Conservation (phyloP, 2,888 invertebrate species). For the Eupsilia transversa region DNA sequence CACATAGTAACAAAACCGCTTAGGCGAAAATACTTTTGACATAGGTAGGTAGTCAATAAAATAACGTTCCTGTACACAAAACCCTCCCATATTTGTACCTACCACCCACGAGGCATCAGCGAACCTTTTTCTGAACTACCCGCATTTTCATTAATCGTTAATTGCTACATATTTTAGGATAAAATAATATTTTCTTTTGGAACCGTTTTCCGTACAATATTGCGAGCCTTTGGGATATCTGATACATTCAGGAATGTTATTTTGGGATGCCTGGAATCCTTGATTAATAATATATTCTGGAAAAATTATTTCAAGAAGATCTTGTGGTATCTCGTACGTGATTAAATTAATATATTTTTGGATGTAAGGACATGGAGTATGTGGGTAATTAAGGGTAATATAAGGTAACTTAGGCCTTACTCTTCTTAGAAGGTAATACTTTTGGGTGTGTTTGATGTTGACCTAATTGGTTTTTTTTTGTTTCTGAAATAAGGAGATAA, state of each 20-base stretch:
- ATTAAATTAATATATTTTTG: constrained; percentile 41
- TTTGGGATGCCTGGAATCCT: constrained; percentile 39
- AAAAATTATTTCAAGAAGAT: constrained; percentile 26
- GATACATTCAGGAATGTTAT: constrained; percentile 47
- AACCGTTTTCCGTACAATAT: constrained; percentile 34
- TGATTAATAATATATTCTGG: constrained; percentile 26
- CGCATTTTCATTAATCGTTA: constrained; percentile 53
- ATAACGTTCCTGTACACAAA: neutral
- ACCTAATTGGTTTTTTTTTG: neutral
- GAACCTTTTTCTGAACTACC: constrained; percentile 39
- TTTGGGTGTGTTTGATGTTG: neutral
- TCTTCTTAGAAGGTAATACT: neutral
- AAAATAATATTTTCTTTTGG: constrained; percentile 51
- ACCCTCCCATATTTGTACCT: neutral
- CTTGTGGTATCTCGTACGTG: constrained; percentile 28
- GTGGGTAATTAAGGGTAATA: constrained; percentile 28
- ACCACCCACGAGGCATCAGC: constrained; percentile 1
- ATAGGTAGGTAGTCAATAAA: neutral
- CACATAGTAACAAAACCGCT: neutral
- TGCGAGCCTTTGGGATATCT: constrained; percentile 25
- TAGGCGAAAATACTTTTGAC: constrained; percentile 3
- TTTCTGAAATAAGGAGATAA: neutral
- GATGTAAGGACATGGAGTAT: neutral
- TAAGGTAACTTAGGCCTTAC: neutral
- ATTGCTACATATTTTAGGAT: constrained; percentile 56